Evolutionary conservation across 2,797 vertebrate species (phyloP), one percentile per base, ranked within the genome.

Genomic region (Ctenosaura bakeri): DNA sequence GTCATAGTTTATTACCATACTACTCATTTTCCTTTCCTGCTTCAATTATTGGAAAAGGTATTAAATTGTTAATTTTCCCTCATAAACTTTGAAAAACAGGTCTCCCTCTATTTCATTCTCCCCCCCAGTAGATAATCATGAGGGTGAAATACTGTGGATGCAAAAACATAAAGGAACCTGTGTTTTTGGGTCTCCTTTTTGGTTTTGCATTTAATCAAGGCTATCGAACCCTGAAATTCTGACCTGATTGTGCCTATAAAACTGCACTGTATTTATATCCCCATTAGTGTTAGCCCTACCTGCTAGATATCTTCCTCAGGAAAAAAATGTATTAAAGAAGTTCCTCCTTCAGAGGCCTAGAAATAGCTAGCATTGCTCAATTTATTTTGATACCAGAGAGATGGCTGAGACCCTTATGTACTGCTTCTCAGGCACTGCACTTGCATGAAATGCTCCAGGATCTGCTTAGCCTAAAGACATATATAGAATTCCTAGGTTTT

Each of bases 1-100:
- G 85, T 92, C 42, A n/a, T 29, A 56, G 91, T 73, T 93, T 94
- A 93, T 95, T 93, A 91, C 77, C 22, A 59, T 42, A 74, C 90
- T 93, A 89, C 1, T 95, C 71, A 89, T 59, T 71, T 85, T 54
- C 13, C 13, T 77, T 88, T 88, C 79, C 24, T 88, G 92, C 92
- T 91, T 89, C 83, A 91, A 50, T 46, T 35, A 93, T 79, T 92
- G 86, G 74, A 94, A 92, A 93, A 90, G 83, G 90, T 80, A 91
- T 88, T 91, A 91, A 83, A 92, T 92, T 92, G 74, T 64, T 95
- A 94, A 93, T 94, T 92, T 85, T 71, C n/a, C 89, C 90, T 64
- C 89, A 22, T 8, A 64, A 71, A 52, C 85, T 56, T 89, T 90
- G 85, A 71, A 89, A 94, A 92, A 88, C 69, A 89, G 88, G 90